These are phyloP conservation scores for Meleagris gallopavo DNA, from an alignment of 2,113 vertebrate species.

Conservation along the genomic window DNA sequence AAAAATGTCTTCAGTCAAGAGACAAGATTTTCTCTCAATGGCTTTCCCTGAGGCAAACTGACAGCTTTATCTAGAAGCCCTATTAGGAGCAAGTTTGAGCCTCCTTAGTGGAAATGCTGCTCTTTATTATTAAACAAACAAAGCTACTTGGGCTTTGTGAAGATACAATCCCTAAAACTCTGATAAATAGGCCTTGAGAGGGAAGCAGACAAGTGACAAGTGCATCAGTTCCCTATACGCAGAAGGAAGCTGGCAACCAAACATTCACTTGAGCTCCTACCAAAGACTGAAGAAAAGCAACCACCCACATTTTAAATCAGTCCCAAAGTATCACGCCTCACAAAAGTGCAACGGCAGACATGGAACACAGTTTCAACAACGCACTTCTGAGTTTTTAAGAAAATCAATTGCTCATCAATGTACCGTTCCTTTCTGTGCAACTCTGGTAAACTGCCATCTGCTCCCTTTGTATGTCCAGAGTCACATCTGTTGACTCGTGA, in stretches of 20 bases:
- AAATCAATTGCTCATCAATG: neutral
- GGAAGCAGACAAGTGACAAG: neutral
- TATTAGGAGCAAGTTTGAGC: neutral
- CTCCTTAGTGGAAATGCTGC: neutral
- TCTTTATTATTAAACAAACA: neutral
- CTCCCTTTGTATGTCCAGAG: neutral
- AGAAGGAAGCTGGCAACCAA: neutral
- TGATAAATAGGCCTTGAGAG: neutral
- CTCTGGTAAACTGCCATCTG: neutral
- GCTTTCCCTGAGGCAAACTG: neutral
- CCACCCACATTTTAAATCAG: neutral
- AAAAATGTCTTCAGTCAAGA: neutral
- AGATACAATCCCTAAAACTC: neutral
- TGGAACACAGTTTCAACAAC: neutral
- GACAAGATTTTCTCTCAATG: neutral
- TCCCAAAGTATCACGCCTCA: neutral
- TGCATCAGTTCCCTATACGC: neutral
- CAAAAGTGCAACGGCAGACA: neutral
- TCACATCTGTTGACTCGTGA: neutral
- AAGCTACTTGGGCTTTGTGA: rapidly evolving
- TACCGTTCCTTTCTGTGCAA: neutral
- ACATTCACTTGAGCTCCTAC: neutral
- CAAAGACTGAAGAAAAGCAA: neutral
- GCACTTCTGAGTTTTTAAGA: neutral
- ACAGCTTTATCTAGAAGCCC: neutral